Evolutionary conservation across 2,888 invertebrate genomes (phyloP).

Genomic region (Marasmarcha lunaedactyla): DNA sequence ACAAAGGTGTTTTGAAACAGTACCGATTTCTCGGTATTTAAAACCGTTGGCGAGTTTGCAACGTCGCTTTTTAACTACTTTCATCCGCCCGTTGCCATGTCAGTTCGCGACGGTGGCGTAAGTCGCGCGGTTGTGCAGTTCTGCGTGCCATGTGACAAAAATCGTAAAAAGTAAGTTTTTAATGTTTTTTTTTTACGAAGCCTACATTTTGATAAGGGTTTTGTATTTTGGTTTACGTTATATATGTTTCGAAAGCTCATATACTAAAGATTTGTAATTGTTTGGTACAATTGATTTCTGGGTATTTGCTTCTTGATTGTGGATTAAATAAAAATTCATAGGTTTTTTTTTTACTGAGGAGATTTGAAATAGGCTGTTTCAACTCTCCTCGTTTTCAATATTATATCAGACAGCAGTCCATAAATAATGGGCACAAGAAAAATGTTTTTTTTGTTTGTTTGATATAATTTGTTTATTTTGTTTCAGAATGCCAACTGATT

Average conservation of each 20-base stretch:
- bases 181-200: constrained; percentile 7
- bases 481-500: constrained; percentile 2
- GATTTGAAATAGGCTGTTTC: constrained; percentile 9
- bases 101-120: constrained; percentile 7
- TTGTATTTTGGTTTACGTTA: constrained; percentile 6
- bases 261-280: constrained; percentile 9
- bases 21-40: constrained; percentile 8
- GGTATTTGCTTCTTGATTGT: constrained; percentile 4
- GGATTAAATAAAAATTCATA: constrained; percentile 4
- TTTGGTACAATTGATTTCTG: constrained; percentile 6
- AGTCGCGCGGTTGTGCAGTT: constrained; percentile 3
- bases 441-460: neutral
- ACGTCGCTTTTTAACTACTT: constrained; percentile 8
- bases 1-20: constrained; percentile 8
- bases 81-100: constrained; percentile 2
- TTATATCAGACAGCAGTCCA: constrained; percentile 5
- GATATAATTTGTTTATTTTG: neutral
- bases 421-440: constrained; percentile 3
- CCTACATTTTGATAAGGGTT: constrained; percentile 8
- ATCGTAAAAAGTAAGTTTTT: constrained; percentile 6
- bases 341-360: constrained; percentile 7
- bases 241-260: constrained; percentile 6
- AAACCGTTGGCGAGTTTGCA: constrained; percentile 11
- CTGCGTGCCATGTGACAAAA: constrained; percentile 4
- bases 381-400: constrained; percentile 9